phyloP scores from a whole-genome alignment of 2,113 vertebrate species.

The Eolophus roseicapilla region DNA sequence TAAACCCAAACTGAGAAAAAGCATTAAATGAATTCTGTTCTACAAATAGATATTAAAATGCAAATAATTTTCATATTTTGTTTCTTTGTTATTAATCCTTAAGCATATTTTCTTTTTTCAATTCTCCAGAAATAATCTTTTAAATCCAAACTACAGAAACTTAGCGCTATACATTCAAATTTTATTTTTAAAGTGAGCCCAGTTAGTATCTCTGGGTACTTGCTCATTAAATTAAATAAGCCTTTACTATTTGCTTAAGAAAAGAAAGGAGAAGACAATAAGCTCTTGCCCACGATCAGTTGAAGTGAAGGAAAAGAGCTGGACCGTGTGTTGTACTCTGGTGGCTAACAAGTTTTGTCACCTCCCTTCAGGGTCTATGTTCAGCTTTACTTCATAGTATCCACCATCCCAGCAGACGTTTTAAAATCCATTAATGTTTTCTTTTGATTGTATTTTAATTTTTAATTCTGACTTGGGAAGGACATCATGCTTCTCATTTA shows the following conservation, averaged over 20 bases:
- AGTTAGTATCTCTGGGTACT: neutral
- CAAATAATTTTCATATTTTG: neutral
- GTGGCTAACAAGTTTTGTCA: neutral
- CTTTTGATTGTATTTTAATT: neutral
- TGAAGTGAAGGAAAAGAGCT: neutral
- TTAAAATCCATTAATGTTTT: neutral
- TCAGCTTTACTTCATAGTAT: neutral
- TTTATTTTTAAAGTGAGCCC: conserved; percentile 2
- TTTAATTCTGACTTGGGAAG: neutral
- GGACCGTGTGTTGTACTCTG: fast-evolving
- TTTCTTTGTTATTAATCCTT: neutral
- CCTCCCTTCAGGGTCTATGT: neutral
- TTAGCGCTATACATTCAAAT: neutral
- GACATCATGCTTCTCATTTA: neutral
- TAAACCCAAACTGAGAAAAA: neutral
- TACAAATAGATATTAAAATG: neutral
- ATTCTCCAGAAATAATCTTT: neutral
- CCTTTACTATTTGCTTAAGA: neutral
- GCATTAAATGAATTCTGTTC: neutral
- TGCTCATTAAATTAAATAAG: neutral
- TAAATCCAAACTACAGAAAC: neutral
- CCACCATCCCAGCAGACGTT: neutral
- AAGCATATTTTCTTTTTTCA: neutral
- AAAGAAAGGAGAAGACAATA: neutral
- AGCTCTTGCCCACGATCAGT: neutral